A percentile compares a stretch with the other conserved stretches of the same genome.
Evolutionary conservation across 2,113 vertebrate species (phyloP).

Genomic region (Argyrosomus japonicus): DNA sequence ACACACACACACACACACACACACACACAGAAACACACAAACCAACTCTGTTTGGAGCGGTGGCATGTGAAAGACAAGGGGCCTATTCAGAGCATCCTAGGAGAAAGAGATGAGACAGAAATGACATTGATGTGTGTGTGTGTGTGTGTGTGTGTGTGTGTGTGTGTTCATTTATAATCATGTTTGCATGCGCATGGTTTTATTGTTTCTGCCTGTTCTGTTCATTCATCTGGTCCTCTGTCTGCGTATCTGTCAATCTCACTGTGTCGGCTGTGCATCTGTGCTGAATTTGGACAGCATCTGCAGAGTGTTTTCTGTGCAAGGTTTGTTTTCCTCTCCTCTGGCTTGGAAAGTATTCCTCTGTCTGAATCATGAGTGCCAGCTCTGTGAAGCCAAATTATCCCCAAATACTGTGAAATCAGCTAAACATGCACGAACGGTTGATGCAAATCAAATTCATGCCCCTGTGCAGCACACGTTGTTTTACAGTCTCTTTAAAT

Average conservation of each 20-base stretch:
- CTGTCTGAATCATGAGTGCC: constrained; percentile 54
- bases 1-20: constrained; percentile 34
- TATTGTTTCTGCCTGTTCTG: constrained; percentile 49
- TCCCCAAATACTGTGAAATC: constrained; percentile 72
- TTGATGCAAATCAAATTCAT: constrained; percentile 57
- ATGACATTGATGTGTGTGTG: constrained; percentile 29
- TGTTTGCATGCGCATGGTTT: constrained; percentile 49
- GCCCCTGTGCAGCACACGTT: constrained; percentile 27
- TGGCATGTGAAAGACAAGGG: constrained; percentile 41
- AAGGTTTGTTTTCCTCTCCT: constrained; percentile 63
- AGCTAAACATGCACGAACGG: constrained; percentile 58
- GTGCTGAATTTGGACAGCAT: constrained; percentile 64
- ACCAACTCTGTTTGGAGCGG: constrained; percentile 27
- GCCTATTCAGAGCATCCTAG: constrained; percentile 21
- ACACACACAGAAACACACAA: constrained; percentile 37
- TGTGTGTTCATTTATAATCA: constrained; percentile 44
- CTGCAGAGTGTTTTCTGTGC: constrained; percentile 67
- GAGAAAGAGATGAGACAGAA: constrained; percentile 36
- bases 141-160: constrained; percentile 15
- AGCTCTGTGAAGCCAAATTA: constrained; percentile 69
- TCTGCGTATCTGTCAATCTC: constrained; percentile 66
- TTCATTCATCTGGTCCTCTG: constrained; percentile 61
- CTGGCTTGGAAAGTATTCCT: constrained; percentile 56
- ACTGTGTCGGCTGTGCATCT: constrained; percentile 57
- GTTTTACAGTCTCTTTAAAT: constrained; percentile 48